Evolutionary conservation across 2,113 vertebrate species (phyloP).

Genomic region (Spea bombifrons): DNA sequence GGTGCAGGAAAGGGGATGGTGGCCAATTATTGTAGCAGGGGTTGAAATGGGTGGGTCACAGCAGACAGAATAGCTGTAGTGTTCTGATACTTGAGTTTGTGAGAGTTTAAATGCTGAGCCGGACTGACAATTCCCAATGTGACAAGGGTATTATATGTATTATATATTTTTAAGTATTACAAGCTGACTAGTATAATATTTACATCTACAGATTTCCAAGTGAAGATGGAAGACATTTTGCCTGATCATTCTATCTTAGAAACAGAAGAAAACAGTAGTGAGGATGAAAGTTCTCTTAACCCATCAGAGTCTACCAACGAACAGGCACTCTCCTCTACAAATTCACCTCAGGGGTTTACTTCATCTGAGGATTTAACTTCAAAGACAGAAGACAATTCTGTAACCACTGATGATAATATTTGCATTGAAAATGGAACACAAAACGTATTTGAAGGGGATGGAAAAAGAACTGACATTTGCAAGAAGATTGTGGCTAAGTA

Average conservation of each 20-base stretch:
- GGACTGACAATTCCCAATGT: too few relatives aligned
- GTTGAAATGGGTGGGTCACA: too few relatives aligned
- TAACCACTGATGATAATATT: neutral
- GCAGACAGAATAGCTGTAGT: too few relatives aligned
- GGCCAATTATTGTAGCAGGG: too few relatives aligned
- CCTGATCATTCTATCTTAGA: neutral
- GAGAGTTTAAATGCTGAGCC: too few relatives aligned
- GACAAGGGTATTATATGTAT: too few relatives aligned
- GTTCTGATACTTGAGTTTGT: too few relatives aligned
- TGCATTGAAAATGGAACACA: neutral
- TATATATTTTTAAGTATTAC: too few relatives aligned
- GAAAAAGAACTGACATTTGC: neutral
- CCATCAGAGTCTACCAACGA: neutral
- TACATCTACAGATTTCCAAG: neutral
- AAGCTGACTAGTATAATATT: too few relatives aligned
- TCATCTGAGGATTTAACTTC: neutral
- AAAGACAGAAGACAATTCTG: neutral
- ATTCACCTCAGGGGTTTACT: neutral
- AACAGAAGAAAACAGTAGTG: neutral
- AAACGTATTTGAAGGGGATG: neutral
- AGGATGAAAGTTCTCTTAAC: neutral
- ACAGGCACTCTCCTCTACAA: neutral
- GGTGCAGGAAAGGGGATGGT: too few relatives aligned
- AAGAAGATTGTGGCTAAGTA: slow-evolving; percentile 5
- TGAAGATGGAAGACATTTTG: neutral